Conservation (phyloP, 2,888 invertebrate species). For the Drosophila trichaetosa region DNA sequence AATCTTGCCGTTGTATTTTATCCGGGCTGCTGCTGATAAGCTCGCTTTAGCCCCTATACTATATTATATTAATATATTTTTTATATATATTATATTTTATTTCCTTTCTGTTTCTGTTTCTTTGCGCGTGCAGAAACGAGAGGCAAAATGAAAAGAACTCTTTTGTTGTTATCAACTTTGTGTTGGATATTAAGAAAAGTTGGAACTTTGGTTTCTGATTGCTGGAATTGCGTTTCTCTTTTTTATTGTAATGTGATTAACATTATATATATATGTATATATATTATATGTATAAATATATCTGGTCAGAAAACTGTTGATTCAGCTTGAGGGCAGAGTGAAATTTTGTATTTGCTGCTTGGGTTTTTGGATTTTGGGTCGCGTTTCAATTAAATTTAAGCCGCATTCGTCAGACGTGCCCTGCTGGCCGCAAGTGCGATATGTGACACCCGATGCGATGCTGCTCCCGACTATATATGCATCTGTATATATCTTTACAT, state of each 20-base stretch:
- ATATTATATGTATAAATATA: constrained; percentile 6
- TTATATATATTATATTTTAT: constrained; percentile 23
- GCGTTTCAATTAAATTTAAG: constrained; percentile 76
- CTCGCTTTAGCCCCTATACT: constrained; percentile 22
- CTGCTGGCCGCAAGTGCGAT: constrained; percentile 62
- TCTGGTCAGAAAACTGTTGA: constrained; percentile 48
- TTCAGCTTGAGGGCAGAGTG: constrained; percentile 29
- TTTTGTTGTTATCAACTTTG: constrained; percentile 34
- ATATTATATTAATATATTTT: constrained; percentile 7
- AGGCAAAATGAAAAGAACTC: not conserved
- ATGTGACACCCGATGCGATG: constrained; percentile 38
- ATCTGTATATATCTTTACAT: not conserved
- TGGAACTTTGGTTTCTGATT: constrained; percentile 49
- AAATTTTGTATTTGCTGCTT: constrained; percentile 28
- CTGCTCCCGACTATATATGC: constrained; percentile 17
- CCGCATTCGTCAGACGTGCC: constrained; percentile 68
- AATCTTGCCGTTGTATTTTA: constrained; percentile 41
- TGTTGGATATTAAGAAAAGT: constrained; percentile 19
- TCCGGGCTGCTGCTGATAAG: constrained; percentile 50
- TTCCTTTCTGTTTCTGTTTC: constrained; percentile 5
- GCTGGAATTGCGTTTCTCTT: constrained; percentile 12
- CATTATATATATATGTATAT: constrained; percentile 3
- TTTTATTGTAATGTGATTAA: constrained; percentile 32
- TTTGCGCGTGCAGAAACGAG: constrained; percentile 2
- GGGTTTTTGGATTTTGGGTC: constrained; percentile 26